These are phyloP conservation scores for Entomobrya multifasciata DNA, from an alignment of 2,888 invertebrate species.

Conservation along the genomic window DNA sequence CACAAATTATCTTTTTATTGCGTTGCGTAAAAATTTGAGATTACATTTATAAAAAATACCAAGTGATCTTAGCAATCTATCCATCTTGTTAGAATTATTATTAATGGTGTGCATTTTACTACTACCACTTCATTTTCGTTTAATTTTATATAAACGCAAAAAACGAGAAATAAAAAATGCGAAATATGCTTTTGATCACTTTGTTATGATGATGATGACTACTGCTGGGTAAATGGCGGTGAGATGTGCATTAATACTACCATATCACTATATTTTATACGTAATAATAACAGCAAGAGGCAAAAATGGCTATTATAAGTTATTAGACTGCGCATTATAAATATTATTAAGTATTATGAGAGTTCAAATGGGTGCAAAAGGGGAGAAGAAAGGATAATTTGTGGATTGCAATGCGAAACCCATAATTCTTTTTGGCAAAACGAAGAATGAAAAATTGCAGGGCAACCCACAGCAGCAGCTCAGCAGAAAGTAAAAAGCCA, in stretches of 20 bases:
- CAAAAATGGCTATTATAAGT: too few species aligned
- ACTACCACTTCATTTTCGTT: slow-evolving; percentile 34
- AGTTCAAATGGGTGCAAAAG: slow-evolving; percentile 50
- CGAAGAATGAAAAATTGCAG: slow-evolving; percentile 12
- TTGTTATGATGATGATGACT: background rate
- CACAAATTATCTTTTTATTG: slow-evolving; percentile 44
- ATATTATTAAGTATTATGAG: slow-evolving; percentile 5
- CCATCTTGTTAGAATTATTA: slow-evolving; percentile 42
- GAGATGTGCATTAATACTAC: slow-evolving; percentile 16
- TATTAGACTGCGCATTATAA: too few species aligned
- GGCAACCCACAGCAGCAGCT: too few species aligned
- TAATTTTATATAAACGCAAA: too few species aligned
- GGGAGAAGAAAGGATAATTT: slow-evolving; percentile 59
- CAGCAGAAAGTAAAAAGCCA: background rate
- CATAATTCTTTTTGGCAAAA: slow-evolving; percentile 54
- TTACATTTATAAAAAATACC: too few species aligned
- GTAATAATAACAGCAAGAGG: background rate
- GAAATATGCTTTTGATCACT: slow-evolving; percentile 15
- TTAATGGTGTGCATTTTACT: slow-evolving; percentile 21
- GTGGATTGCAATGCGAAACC: slow-evolving; percentile 55
- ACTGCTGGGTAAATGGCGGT: background rate
- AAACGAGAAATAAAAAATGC: slow-evolving; percentile 28
- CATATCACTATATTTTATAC: background rate
- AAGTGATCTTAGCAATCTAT: too few species aligned
- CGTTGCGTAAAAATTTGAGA: too few species aligned